phyloP scores from a whole-genome alignment of 1,140 invertebrate species.

The Drosophila rhopaloa region DNA sequence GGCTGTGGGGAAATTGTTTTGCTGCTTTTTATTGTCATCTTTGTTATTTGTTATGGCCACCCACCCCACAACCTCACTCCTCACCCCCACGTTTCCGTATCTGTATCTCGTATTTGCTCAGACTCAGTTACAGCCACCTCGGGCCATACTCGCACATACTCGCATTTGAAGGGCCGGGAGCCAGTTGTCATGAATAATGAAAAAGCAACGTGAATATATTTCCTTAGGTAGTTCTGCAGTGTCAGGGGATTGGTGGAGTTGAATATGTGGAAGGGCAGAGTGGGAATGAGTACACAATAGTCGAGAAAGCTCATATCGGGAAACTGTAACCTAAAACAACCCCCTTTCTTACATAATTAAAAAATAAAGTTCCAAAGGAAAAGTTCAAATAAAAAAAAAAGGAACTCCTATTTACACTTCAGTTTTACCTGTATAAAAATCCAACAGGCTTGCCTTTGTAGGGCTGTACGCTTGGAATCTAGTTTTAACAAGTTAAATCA shows the following conservation, averaged over 20 bases:
- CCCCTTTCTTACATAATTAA: conserved; percentile 15
- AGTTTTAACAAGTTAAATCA: too few species aligned
- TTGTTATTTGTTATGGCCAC: conserved; percentile 71
- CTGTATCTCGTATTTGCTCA: conserved; percentile 65
- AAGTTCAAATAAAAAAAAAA: neutral
- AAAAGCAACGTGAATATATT: conserved; percentile 80
- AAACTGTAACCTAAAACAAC: conserved; percentile 10
- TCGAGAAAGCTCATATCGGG: conserved; percentile 5
- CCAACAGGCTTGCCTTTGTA: too few species aligned
- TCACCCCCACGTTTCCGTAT: conserved; percentile 17
- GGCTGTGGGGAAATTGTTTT: conserved; percentile 72
- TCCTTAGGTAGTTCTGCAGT: conserved; percentile 40
- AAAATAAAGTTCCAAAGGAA: neutral
- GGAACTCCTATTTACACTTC: neutral
- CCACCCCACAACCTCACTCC: neutral
- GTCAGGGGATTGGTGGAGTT: conserved; percentile 1
- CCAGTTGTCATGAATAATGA: conserved; percentile 82
- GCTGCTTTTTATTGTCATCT: conserved; percentile 82
- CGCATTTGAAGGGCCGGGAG: conserved; percentile 50
- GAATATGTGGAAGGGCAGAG: neutral
- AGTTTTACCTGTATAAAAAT: neutral
- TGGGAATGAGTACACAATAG: conserved; percentile 7
- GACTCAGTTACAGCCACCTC: conserved; percentile 69
- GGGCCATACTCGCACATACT: conserved; percentile 36
- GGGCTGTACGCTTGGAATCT: too few species aligned